Evolutionary conservation across 2,797 vertebrate species (phyloP).

Genomic region (Percopsis omiscomaycus): DNA sequence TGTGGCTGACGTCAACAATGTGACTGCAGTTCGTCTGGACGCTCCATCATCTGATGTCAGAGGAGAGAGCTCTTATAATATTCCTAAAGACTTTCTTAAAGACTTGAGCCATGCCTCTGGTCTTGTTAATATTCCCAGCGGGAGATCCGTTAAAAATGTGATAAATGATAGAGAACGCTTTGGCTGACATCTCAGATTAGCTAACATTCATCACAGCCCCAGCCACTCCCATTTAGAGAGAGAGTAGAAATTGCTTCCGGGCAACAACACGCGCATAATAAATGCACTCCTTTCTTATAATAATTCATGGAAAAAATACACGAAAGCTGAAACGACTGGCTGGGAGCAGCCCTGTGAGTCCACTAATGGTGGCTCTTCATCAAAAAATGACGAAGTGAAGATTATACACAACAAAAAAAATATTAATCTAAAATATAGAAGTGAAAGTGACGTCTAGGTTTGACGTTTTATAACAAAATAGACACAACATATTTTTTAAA

Average conservation of each 20-base stretch:
- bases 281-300: constrained; percentile 35
- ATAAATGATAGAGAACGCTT: constrained; percentile 55
- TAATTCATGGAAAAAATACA: constrained; percentile 60
- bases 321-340: constrained; percentile 41
- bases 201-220: constrained; percentile 48
- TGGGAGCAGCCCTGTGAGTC: constrained; percentile 37
- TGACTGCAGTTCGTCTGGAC: background rate
- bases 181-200: constrained; percentile 65
- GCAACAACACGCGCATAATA: constrained; percentile 51
- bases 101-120: constrained; percentile 34
- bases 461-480: constrained; percentile 31
- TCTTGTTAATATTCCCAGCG: constrained; percentile 57
- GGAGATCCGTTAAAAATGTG: constrained; percentile 50
- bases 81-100: constrained; percentile 49
- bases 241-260: constrained; percentile 39
- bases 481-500: no score
- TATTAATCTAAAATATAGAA: constrained; percentile 18
- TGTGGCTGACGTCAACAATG: background rate
- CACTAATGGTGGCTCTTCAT: constrained; percentile 32
- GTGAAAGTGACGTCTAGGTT: constrained; percentile 4
- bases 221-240: constrained; percentile 35
- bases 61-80: constrained; percentile 45
- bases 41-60: constrained; percentile 41
- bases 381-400: constrained; percentile 36
- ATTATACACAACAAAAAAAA: constrained; percentile 24